phyloP scores from a whole-genome alignment of 1,140 invertebrate species.

The Agraylea sexmaculata region DNA sequence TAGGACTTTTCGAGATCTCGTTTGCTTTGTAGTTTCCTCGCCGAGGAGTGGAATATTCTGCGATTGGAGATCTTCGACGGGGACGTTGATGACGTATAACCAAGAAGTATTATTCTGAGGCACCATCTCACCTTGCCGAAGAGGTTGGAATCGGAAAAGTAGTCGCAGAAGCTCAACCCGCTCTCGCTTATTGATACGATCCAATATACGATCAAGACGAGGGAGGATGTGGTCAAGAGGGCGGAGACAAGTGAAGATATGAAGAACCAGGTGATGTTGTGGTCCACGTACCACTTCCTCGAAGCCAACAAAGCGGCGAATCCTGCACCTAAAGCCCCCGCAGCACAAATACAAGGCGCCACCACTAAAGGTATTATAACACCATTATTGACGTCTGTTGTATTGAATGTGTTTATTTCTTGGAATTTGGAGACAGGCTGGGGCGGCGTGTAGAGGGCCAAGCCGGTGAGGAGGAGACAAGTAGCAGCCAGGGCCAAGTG shows the following conservation, averaged over 20 bases:
- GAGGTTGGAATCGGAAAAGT: constrained; percentile 14
- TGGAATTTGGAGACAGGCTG: not conserved
- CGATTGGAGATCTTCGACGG: constrained; percentile 10
- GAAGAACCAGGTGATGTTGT: constrained; percentile 50
- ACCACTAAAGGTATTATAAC: constrained; percentile 20
- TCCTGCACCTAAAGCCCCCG: constrained; percentile 41
- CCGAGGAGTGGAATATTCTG: constrained; percentile 16
- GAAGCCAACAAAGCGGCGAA: constrained; percentile 46
- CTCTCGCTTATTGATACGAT: constrained; percentile 27
- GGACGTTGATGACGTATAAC: constrained; percentile 11
- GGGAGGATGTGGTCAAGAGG: constrained; percentile 30
- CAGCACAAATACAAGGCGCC: constrained; percentile 35
- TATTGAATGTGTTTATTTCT: not conserved
- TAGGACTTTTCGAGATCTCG: constrained; percentile 30
- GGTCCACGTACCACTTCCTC: constrained; percentile 51
- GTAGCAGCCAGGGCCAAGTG: constrained; percentile 43
- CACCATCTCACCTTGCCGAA: constrained; percentile 13
- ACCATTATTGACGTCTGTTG: not conserved
- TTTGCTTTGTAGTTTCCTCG: constrained; percentile 24
- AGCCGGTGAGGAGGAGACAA: constrained; percentile 40
- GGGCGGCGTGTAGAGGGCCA: constrained; percentile 36
- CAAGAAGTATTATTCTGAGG: constrained; percentile 2
- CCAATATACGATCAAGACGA: constrained; percentile 31
- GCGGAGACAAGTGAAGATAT: constrained; percentile 38
- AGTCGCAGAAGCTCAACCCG: constrained; percentile 14